Percentiles rank a stretch among this genome's conserved stretches.
These are phyloP conservation scores for Lycopodina hypogea DNA, from an alignment of 37 sponge, comb jelly and placozoan species.

Conservation along the genomic window DNA sequence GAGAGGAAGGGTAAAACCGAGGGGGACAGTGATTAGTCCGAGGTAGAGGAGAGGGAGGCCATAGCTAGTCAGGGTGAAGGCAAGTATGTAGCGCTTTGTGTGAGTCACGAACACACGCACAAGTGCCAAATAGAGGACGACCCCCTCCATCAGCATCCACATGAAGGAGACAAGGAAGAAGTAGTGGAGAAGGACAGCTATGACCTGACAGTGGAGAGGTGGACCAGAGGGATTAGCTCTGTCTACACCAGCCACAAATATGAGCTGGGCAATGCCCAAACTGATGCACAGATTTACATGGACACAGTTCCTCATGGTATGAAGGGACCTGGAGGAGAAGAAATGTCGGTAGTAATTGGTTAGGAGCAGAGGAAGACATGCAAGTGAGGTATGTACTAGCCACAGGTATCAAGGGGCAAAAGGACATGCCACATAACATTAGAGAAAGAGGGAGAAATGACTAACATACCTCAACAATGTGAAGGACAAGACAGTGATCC, in stretches of 20 bases:
- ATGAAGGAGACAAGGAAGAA: conserved; percentile 62
- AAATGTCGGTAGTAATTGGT: too few relatives aligned
- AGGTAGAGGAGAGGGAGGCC: conserved; percentile 29
- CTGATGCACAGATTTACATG: conserved; percentile 60
- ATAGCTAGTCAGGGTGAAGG: conserved; percentile 29
- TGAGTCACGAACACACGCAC: conserved; percentile 50
- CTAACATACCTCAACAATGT: conserved; percentile 1
- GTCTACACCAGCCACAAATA: conserved; percentile 41
- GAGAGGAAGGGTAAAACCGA: conserved; percentile 3
- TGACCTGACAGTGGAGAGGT: conserved; percentile 19
- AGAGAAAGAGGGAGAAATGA: too few relatives aligned
- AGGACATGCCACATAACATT: too few relatives aligned
- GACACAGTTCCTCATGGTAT: conserved; percentile 48
- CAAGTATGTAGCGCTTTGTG: background rate
- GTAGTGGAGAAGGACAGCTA: conserved; percentile 56
- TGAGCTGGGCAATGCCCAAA: conserved; percentile 46
- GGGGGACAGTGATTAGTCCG: background rate
- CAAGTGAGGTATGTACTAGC: too few relatives aligned
- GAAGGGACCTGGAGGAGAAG: conserved; percentile 33
- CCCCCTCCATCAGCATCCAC: conserved; percentile 85
- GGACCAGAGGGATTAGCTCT: background rate
- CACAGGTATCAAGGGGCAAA: too few relatives aligned
- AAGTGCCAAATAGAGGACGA: conserved; percentile 52
- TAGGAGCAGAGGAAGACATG: too few relatives aligned
- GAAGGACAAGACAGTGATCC: background rate